Evolutionary conservation across 2,797 vertebrate species (phyloP).

Genomic region (Sebastiscus tertius): DNA sequence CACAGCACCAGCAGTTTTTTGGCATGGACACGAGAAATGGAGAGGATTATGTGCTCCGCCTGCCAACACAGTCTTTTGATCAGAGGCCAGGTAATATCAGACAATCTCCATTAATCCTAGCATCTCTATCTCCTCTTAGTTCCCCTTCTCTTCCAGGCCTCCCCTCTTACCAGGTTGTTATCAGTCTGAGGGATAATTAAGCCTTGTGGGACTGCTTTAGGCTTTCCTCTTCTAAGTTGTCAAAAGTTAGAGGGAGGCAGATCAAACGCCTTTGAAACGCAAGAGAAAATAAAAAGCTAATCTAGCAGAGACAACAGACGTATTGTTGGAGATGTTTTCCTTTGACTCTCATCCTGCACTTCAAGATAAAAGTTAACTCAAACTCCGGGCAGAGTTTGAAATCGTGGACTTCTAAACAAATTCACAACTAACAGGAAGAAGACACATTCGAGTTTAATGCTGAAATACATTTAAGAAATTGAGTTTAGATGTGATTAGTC

Average conservation of each 20-base stretch:
- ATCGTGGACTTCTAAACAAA: neutral
- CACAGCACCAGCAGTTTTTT: conserved; percentile 44
- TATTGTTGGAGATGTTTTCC: conserved; percentile 38
- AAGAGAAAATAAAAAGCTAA: conserved; percentile 36
- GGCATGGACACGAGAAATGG: conserved; percentile 40
- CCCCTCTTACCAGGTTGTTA: conserved; percentile 48
- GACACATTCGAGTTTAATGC: neutral
- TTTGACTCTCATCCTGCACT: conserved; percentile 31
- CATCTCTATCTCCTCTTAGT: conserved; percentile 35
- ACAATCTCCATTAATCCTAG: conserved; percentile 74
- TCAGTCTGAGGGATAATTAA: conserved; percentile 67
- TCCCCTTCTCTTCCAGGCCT: conserved; percentile 42
- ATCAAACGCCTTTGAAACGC: conserved; percentile 62
- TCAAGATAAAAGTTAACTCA: conserved; percentile 6
- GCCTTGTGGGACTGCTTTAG: conserved; percentile 63
- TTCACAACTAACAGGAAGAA: neutral
- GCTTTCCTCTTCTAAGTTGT: conserved; percentile 55
- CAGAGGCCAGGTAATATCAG: conserved; percentile 75
- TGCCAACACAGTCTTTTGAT: conserved; percentile 78
- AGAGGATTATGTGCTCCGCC: conserved; percentile 66
- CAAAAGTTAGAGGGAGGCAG: conserved; percentile 59
- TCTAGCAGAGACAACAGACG: conserved; percentile 56
- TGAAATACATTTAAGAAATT: neutral
- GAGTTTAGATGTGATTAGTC: neutral
- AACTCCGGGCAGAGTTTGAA: neutral